Evolutionary conservation across 2,888 invertebrate genomes (phyloP).

Genomic region (Melangyna quadrimaculata): DNA sequence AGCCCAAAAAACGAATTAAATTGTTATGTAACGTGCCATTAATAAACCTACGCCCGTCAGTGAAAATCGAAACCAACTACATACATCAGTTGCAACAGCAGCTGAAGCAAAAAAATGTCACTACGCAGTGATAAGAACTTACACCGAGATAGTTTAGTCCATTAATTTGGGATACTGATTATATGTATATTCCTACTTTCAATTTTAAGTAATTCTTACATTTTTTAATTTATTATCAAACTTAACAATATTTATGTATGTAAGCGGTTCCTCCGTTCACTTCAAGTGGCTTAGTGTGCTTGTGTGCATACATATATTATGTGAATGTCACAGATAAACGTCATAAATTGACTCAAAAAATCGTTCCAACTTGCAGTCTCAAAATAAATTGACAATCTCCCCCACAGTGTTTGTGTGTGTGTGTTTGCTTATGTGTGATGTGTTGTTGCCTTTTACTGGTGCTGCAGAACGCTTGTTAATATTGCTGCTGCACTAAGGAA

Average conservation of each 20-base stretch:
- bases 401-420: background rate
- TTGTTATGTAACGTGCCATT: conserved; percentile 27
- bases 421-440: too few relatives aligned
- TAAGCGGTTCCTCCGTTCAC: background rate
- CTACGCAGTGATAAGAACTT: conserved; percentile 33
- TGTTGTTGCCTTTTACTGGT: background rate
- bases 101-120: background rate
- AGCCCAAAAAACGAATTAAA: conserved; percentile 34
- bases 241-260: background rate
- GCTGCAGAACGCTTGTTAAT: background rate
- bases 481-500: conserved; percentile 20
- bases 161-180: conserved; percentile 51
- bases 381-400: conserved; percentile 10
- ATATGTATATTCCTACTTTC: conserved; percentile 11
- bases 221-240: conserved; percentile 6
- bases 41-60: background rate
- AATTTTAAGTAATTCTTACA: conserved; percentile 8
- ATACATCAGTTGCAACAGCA: background rate
- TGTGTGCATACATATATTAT: background rate
- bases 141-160: conserved; percentile 9
- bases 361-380: conserved; percentile 1
- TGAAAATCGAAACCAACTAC: background rate
- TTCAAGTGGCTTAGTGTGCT: background rate
- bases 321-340: conserved; percentile 45
- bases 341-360: conserved; percentile 45